Evolutionary conservation across 2,113 vertebrate species (phyloP).

Genomic region (Tachycineta bicolor): DNA sequence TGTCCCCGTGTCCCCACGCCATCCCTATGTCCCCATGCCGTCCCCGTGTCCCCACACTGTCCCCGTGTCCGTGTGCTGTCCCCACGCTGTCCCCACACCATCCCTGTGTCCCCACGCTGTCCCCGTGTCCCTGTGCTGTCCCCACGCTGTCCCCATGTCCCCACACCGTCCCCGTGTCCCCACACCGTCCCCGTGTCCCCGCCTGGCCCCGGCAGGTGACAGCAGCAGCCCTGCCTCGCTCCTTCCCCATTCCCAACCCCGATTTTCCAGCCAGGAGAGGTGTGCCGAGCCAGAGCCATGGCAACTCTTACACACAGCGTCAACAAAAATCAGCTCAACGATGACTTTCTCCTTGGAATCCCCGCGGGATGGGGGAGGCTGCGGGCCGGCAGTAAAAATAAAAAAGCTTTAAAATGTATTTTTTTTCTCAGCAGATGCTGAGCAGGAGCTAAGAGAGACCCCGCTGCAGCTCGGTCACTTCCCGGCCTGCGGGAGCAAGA

Average conservation of each 20-base stretch:
- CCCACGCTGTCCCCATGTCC: too few species aligned
- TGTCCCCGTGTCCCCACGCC: too few species aligned
- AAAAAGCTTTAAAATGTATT: neutral
- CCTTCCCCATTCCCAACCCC: neutral
- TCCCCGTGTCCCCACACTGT: too few species aligned
- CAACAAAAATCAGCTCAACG: neutral
- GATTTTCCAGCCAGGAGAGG: neutral
- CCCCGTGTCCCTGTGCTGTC: neutral
- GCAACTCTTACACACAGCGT: constrained; percentile 13
- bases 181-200: neutral
- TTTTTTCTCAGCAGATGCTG: neutral
- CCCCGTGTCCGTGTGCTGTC: too few species aligned
- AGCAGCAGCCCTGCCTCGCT: neutral
- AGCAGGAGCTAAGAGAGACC: neutral
- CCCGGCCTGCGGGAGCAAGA: neutral
- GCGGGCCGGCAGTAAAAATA: neutral
- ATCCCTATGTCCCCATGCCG: too few species aligned
- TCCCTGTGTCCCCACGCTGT: too few species aligned
- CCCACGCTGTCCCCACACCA: too few species aligned
- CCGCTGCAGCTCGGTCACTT: neutral
- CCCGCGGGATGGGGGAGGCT: neutral
- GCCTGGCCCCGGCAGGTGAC: neutral
- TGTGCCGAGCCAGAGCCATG: neutral
- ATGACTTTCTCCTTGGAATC: neutral
- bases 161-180: rapidly evolving